Base-by-base conservation (phyloP, 2,113 vertebrate species). In the Todiramphus saurophagus region DNA sequence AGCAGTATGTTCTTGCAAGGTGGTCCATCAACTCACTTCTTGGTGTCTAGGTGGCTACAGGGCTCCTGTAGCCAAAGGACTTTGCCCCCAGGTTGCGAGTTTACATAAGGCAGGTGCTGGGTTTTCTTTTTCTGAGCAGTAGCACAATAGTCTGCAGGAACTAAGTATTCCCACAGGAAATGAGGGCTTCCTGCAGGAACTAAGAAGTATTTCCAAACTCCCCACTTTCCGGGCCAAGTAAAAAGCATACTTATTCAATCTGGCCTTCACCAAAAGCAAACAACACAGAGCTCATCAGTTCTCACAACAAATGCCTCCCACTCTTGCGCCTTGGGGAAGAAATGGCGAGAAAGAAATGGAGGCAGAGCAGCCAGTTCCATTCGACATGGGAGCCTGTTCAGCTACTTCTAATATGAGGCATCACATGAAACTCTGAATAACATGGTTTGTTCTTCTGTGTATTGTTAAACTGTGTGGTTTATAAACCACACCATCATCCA, bases 131-230 rank as follows among this genome's bases (percentile, higher is more conserved):
- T 51, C 50, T 60, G 77, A 91, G 46, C 74, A 93, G 28, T 24
- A 91, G 77, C 83, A 96, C 91, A 96, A 96, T 94, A 89, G 89
- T 73, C 58, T 91, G 53, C 89, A 95, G 90, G 91, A 96, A 92
- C 86, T 79, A 94, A 89, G 80, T 76, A 93, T 90, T 95, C 86
- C 51, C 91, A 95, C 62, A 96, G 96, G 96, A 97, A 97, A 91
- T 33, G n/a, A 92, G 70, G 70, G 68, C 70, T 96, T 96, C 96
- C 92, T 96, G 67, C 70, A 21, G 92, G 95, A 96, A 94, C 84
- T 79, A 90, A 95, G 88, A 96, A 94, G 83, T 90, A 90, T 96
- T 95, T 96, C 83, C 74, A 95, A 91, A 41, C 83, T 92, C 74
- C 51, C 33, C 55, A 79, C 70, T 87, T 96, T 96, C 94, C 59